These are phyloP conservation scores for Caerostris extrusa DNA, from an alignment of 1,140 invertebrate genomes.

Conservation along the genomic window DNA sequence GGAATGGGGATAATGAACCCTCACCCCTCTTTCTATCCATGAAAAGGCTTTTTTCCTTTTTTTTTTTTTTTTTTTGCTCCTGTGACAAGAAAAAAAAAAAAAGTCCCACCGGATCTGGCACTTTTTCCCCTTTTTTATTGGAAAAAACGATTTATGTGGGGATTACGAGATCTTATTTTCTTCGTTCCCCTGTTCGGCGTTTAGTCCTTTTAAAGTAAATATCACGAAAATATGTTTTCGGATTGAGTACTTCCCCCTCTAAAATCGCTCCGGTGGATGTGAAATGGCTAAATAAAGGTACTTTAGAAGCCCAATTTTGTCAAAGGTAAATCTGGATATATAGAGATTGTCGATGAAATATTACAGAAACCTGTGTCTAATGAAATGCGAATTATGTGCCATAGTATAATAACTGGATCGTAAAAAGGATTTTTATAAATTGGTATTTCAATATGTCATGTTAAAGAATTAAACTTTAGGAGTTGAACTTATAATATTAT, in stretches of 20 bases:
- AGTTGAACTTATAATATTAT: no score
- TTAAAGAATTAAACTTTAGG: no score
- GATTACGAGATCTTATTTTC: conserved; percentile 14
- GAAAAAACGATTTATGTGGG: conserved; percentile 15
- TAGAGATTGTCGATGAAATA: not conserved
- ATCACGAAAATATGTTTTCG: conserved; percentile 1
- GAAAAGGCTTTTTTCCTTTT: no score
- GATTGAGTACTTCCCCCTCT: not conserved
- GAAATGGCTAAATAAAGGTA: not conserved
- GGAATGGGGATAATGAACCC: not conserved
- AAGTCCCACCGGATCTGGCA: no score
- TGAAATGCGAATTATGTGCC: not conserved
- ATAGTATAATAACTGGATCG: not conserved
- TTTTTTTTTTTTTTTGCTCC: no score
- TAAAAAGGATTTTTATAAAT: not conserved
- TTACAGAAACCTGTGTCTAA: not conserved
- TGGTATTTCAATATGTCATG: not conserved
- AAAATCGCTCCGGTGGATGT: not conserved
- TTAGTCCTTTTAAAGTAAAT: not conserved
- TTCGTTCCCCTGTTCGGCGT: not conserved
- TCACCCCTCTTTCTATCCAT: no score
- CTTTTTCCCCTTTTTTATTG: not conserved
- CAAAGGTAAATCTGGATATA: not conserved
- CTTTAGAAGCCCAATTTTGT: not conserved
- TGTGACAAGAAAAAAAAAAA: no score